Base-by-base conservation (phyloP, 2,888 invertebrate genomes). In the Aspidapion aeneum region DNA sequence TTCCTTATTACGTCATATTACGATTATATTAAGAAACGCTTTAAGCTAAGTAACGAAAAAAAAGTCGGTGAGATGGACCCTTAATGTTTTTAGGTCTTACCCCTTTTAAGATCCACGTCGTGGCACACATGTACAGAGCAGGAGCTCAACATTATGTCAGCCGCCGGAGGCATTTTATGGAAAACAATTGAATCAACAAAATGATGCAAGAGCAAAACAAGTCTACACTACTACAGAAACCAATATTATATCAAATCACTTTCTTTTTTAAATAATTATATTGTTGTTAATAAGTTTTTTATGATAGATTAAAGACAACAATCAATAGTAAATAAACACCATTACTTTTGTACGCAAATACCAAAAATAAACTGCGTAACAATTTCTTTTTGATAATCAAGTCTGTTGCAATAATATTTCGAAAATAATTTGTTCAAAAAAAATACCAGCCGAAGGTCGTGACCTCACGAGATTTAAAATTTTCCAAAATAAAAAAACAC, bases 41-140 rank as follows among this genome's bases (percentile, higher is more conserved):
- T n/a, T n/a, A n/a, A n/a, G n/a, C n/a, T n/a, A n/a, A n/a, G n/a
- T n/a, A n/a, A n/a, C n/a, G n/a, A n/a, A n/a, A n/a, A n/a, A n/a
- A n/a, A n/a, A n/a, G n/a, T n/a, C n/a, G n/a, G n/a, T n/a, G n/a
- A n/a, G n/a, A n/a, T n/a, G n/a, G n/a, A n/a, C n/a, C n/a, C n/a
- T n/a, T n/a, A n/a, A n/a, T n/a, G n/a, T n/a, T n/a, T n/a, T n/a
- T n/a, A n/a, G n/a, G n/a, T n/a, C 61, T 55, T 55, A 64, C 64
- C 64, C 22, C 35, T 58, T 22, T 64, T 62, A 16, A 64, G 35
- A 18, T 62, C 59, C 21, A 61, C 60, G 18, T 64, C 64, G 18
- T 56, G 48, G 59, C 58, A 64, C 21, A 62, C 64, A 18, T 35
- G 35, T 7, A 35, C 35, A 35, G 35, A 35, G 35, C 35, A 35